Evolutionary conservation across 2,113 vertebrate genomes (phyloP), one percentile per base, ranked within the genome.

Genomic region (Ondatra zibethicus): DNA sequence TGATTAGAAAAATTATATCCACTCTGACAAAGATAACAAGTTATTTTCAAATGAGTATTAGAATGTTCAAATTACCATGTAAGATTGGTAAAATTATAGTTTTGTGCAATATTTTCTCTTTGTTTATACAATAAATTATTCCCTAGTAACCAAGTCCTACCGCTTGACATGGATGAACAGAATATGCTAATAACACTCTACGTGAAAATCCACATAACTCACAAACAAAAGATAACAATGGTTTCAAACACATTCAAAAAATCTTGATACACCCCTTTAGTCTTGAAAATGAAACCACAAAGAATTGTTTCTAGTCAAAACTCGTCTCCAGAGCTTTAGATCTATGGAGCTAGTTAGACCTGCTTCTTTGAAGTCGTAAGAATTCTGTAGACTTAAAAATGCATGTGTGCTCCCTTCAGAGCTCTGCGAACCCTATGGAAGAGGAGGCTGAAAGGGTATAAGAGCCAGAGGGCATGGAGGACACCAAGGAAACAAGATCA

Each of bases 91-190:
- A 50, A 50, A 72, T 89, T 1, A 42, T 7, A 47, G 31, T 33
- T 92, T 33, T 45, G 80, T 39, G 31, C 7, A 5, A 0, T 17
- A 6, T 2, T 17, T 42, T 84, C 47, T 93, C 29, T 39, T 29
- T 21, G 19, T 39, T 88, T 58, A 68, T 70, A 39, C 27, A 78
- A 90, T 12, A 52, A 89, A 47, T 31, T 50, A 21, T 8, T 12
- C 52, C 39, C 39, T 65, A 65, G 36, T 36, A n/a, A 23, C 39
- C 39, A 39, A 82, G 27, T 29, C 92, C 58, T 23, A 58, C 14
- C 4, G 3, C 14, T 19, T 31, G n/a, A 42, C 2, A 12, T 1
- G 11, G 29, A 55, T 27, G 31, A 73, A 9, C 9, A 11, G 2
- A 27, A 55, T n/a, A 76, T 47, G 19, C 39, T 47, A 33, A 36